phyloP scores from a whole-genome alignment of 2,888 invertebrate species.

The Bellardia bayeri region DNA sequence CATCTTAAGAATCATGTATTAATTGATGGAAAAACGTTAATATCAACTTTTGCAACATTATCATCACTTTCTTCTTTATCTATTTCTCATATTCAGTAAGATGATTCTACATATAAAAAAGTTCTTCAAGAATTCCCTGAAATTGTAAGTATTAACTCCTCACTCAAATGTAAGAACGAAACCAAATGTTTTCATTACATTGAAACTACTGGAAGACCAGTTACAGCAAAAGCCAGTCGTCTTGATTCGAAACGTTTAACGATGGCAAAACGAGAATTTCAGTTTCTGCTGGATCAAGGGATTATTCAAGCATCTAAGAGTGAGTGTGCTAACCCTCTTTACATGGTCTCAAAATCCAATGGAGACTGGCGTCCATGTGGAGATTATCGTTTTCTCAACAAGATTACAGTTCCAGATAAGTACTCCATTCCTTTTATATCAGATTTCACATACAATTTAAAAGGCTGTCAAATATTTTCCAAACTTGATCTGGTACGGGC shows the following conservation, averaged over 20 bases:
- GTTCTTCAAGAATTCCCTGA: too few relatives aligned
- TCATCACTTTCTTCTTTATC: neutral
- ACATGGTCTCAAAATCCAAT: slow-evolving; percentile 6
- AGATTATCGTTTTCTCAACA: slow-evolving; percentile 1
- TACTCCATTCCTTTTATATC: neutral
- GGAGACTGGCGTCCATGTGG: neutral
- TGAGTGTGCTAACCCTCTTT: slow-evolving; percentile 17
- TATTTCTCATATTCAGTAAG: too few relatives aligned
- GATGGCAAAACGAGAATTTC: slow-evolving; percentile 7
- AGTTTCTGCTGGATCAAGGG: neutral
- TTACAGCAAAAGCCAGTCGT: slow-evolving; percentile 5
- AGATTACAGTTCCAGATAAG: slow-evolving; percentile 4
- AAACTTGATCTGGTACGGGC: neutral
- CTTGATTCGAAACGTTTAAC: neutral
- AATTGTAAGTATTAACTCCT: neutral
- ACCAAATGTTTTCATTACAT: neutral
- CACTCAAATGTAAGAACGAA: neutral
- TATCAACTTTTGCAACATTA: neutral
- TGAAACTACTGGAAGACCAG: too few relatives aligned
- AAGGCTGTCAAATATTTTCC: neutral
- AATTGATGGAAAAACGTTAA: slow-evolving; percentile 9
- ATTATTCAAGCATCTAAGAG: slow-evolving; percentile 28
- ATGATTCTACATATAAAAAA: too few relatives aligned
- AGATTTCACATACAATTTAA: neutral
- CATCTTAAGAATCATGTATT: slow-evolving; percentile 10